Base-by-base conservation (phyloP, 2,113 vertebrate species). In the Syrmaticus mikado region DNA sequence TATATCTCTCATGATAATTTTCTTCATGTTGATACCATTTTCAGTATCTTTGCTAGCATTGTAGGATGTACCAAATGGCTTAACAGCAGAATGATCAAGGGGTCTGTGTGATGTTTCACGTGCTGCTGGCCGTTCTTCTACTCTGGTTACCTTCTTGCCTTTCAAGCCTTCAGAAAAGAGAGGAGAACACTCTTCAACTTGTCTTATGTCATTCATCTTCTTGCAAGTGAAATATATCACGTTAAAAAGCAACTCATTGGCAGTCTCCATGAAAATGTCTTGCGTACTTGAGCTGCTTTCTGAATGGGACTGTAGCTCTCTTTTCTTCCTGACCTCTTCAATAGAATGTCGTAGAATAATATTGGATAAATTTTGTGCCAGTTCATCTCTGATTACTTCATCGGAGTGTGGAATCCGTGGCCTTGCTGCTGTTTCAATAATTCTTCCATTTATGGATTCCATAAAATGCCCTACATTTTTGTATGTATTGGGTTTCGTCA, bases 281-380 rank as follows among this genome's bases (percentile, higher is more conserved):
- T 98, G 97, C 11, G 97, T 93, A 76, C 92, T 97, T 53, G 76
- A 76, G 60, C 67, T 6, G 0, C 71, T 85, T 73, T 98, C 98
- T 87, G 97, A 97, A 62, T 32, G 89, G 4, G 96, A 73, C 10
- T 95, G 95, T 34, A 95, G 84, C 17, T 97, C 93, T 89, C 97
- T 98, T 66, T 97, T 98, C 94, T 96, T 98, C 89, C 98, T 98
- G 40, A 98, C 98, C 90, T 99, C 98, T 61, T 99, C 98, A 32
- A 99, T 91, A 67, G 98, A 98, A 88, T 99, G 98, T 32, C 98
- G 98, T 62, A 99, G 98, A 64, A 99, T 98, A 77, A 98, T 97
- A 89, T 97, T 98, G 61, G 99, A 98, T 85, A 99, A 94, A 85
- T 98, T 98, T 77, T 98, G 98, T 1, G 98, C 98, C 61, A 99